These are phyloP conservation scores for Regulus satrapa DNA, from an alignment of 2,113 vertebrate species.

Conservation along the genomic window DNA sequence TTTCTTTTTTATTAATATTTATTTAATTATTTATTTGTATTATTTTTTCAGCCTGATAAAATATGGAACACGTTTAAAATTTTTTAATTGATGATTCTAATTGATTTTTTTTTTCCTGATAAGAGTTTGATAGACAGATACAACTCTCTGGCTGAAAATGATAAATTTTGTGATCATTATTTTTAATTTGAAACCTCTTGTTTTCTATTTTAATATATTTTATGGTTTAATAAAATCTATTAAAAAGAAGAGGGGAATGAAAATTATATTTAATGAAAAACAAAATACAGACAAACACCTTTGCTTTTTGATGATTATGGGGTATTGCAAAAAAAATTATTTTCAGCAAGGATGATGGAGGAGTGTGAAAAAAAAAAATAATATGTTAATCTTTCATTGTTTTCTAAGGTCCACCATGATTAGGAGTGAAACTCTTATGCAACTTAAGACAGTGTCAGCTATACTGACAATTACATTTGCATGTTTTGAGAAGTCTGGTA, in stretches of 20 bases:
- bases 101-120: background rate
- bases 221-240: background rate
- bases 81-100: no score
- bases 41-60: background rate
- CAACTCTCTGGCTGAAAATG: background rate
- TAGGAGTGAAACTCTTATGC: background rate
- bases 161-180: background rate
- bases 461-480: background rate
- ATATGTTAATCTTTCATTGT: background rate
- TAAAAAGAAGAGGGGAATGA: accelerated
- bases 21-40: background rate
- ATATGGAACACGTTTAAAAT: background rate
- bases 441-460: background rate
- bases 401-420: background rate
- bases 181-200: background rate
- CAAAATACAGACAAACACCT: background rate
- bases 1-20: background rate
- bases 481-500: background rate
- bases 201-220: background rate
- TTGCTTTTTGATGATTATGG: background rate
- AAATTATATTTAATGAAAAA: background rate
- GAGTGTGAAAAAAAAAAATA: accelerated
- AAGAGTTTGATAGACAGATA: background rate
- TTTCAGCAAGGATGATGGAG: background rate
- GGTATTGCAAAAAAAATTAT: background rate